These are phyloP conservation scores for Miichthys miiuy DNA, from an alignment of 2,797 vertebrate species.

Conservation along the genomic window DNA sequence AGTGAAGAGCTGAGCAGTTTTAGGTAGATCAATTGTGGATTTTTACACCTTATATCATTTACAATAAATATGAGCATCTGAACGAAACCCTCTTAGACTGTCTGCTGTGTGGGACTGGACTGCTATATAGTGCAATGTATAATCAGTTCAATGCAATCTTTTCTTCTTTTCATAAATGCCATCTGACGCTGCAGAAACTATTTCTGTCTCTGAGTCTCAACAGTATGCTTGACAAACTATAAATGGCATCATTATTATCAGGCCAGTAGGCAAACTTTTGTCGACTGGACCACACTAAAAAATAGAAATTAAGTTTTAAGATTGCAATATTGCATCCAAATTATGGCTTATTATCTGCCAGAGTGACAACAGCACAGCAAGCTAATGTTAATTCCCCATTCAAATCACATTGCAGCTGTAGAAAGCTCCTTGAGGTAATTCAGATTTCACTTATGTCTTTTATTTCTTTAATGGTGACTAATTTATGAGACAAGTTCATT, in stretches of 20 bases:
- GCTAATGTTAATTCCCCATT: conserved; percentile 25
- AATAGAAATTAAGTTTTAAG: conserved; percentile 35
- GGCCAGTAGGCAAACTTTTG: conserved; percentile 12
- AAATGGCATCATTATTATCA: conserved; percentile 25
- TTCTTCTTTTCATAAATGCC: not conserved
- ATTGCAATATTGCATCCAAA: conserved; percentile 37
- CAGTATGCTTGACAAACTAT: conserved; percentile 1
- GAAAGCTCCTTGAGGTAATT: conserved; percentile 37
- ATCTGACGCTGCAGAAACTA: not conserved
- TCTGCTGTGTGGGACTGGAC: not conserved
- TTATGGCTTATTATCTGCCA: conserved; percentile 16
- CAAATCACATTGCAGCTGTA: conserved; percentile 25
- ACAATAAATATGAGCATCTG: not conserved
- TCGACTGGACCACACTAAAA: conserved; percentile 25
- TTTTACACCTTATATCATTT: not conserved
- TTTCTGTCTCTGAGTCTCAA: conserved; percentile 5
- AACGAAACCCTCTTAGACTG: not conserved
- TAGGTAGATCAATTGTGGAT: not conserved
- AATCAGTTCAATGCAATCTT: not conserved
- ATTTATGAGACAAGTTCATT: conserved; percentile 18
- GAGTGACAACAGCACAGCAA: conserved; percentile 11
- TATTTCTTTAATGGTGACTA: conserved; percentile 29
- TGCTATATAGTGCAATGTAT: not conserved
- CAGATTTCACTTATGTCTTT: conserved; percentile 27
- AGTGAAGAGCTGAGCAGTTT: not conserved